Base-by-base conservation (phyloP, 2,888 invertebrate species). In the Imbricaverruca yamaguchii region DNA sequence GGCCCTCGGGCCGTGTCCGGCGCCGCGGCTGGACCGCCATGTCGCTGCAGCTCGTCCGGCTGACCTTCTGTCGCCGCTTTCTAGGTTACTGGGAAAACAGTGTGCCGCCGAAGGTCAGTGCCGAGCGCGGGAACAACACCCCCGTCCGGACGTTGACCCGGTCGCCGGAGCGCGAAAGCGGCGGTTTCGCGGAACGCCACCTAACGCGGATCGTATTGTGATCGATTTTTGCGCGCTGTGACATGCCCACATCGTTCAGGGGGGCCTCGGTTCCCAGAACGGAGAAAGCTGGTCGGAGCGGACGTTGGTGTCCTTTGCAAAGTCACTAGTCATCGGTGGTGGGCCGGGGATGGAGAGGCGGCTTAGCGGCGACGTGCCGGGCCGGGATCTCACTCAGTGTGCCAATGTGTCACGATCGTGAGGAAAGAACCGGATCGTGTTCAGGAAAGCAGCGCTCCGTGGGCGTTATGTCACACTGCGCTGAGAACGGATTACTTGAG, bases 41-140 rank as follows among this genome's bases (percentile, higher is more conserved):
- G 39, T 39, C 39, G 39, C 39, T 39, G 39, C 39, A 39, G 39
- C 39, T 39, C 39, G 39, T 39, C 39, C 39, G 39, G 39, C 39
- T 39, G 39, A 39, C 39, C 39, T 39, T 39, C 39, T 23, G 12
- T 12, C 67, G 12, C 10, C 69, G 69, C 69, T 69, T 39, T 25
- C 69, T 69, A 15, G 69, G 69, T 69, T 69, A 69, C 69, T 69
- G 69, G 69, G 39, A 69, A 69, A 69, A 23, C 69, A 6, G 23
- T 11, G 10, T 39, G 39, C 23, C 25, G 69, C 15, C 69, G 39
- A 69, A 69, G 69, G 69, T 39, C 39, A 15, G 0, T 15, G 39
- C 15, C 15, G n/a, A 23, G 13, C 15, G 69, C 25, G 3, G 25
- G 15, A 69, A 39, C 69, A 69, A 13, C 69, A 15, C 23, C 39